Conservation (phyloP, 2,888 invertebrate species). For the Melieria omissa region DNA sequence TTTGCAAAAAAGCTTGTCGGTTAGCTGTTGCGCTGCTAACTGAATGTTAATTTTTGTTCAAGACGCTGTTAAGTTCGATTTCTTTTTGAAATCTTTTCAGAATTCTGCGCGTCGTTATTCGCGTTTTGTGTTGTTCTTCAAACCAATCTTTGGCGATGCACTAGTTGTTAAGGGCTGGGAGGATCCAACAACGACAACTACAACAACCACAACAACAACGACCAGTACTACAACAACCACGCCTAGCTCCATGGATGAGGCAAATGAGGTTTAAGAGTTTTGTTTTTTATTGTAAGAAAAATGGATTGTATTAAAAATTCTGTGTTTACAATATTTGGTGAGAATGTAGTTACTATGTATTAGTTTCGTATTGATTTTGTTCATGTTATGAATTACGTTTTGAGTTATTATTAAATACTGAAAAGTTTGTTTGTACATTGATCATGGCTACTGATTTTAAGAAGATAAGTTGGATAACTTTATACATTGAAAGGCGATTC, state of each 20-base stretch:
- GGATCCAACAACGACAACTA: slow-evolving; percentile 58
- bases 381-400: too few relatives aligned
- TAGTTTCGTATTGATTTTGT: too few relatives aligned
- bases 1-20: background rate
- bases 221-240: slow-evolving; percentile 38
- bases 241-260: slow-evolving; percentile 35
- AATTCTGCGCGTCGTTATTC: slow-evolving; percentile 82
- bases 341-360: too few relatives aligned
- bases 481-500: too few relatives aligned
- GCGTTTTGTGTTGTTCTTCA: slow-evolving; percentile 77
- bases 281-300: slow-evolving; percentile 8
- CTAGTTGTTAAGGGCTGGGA: slow-evolving; percentile 80
- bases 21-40: slow-evolving; percentile 12
- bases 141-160: slow-evolving; percentile 78
- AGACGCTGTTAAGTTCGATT: background rate
- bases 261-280: slow-evolving; percentile 46
- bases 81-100: slow-evolving; percentile 68
- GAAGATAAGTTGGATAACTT: too few relatives aligned
- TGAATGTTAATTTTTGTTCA: background rate
- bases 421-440: too few relatives aligned
- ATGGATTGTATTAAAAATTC: too few relatives aligned
- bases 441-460: too few relatives aligned
- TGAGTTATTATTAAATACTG: too few relatives aligned
- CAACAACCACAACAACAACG: slow-evolving; percentile 49
- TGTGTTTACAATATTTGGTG: too few relatives aligned